Conservation (phyloP, 2,797 vertebrate genomes). For the Chiloscyllium punctatum region DNA sequence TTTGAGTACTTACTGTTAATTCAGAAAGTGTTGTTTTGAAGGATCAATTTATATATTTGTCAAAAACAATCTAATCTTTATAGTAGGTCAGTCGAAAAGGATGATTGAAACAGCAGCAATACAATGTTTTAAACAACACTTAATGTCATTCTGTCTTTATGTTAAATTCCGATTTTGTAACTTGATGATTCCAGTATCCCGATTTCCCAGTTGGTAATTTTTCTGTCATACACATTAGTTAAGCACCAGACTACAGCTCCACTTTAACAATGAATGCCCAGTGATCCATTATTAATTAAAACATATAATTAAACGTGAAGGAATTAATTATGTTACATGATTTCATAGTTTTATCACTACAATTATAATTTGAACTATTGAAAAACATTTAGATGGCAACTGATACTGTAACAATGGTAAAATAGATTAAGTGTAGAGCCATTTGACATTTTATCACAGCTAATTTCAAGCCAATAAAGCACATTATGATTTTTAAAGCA, state of each 20-base stretch:
- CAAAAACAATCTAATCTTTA: neutral
- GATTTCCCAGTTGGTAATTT: neutral
- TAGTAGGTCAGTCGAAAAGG: neutral
- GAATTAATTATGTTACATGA: neutral
- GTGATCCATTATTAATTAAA: neutral
- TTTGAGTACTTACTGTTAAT: neutral
- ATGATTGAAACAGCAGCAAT: neutral
- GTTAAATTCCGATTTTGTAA: neutral
- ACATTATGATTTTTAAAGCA: neutral
- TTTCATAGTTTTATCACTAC: neutral
- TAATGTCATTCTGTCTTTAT: neutral
- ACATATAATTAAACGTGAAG: neutral
- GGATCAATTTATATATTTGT: neutral
- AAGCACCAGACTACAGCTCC: neutral
- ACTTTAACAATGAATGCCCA: neutral
- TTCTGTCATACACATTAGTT: neutral
- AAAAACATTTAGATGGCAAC: neutral
- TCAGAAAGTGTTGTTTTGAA: neutral
- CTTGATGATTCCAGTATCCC: neutral
- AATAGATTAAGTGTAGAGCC: neutral
- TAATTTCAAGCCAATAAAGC: neutral
- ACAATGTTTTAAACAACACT: neutral
- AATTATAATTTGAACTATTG: neutral
- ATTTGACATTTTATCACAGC: neutral
- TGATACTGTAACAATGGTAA: neutral